Base-by-base conservation (phyloP, 2,797 vertebrate genomes). In the Pteronotus mesoamericanus region DNA sequence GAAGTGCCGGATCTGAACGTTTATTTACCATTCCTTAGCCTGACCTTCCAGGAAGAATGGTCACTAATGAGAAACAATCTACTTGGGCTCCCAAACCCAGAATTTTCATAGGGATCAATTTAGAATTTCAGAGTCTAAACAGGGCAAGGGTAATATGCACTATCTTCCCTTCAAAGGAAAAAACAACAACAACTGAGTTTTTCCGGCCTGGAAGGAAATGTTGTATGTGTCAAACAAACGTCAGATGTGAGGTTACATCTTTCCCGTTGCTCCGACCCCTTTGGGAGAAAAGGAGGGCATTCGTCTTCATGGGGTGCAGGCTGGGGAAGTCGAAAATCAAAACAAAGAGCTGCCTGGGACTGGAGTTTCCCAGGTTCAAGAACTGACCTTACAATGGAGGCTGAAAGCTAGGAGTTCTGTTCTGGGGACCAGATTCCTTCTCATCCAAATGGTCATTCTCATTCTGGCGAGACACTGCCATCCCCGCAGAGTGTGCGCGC, bases 51-150 rank as follows among this genome's bases (percentile, higher is more conserved):
- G 95, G 96, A 96, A 97, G 97, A 96, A 93, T 96, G 96, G 96
- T 96, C 92, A 79, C 96, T 98, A 97, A 97, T 96, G 96, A 97
- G 96, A 97, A 98, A 97, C 97, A 98, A 97, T 78, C 96, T 69
- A 55, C 89, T 82, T 74, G 59, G 85, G 64, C 57, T 95, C 72
- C 72, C 90, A 91, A 93, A 84, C 86, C 89, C 86, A 78, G 89
- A 93, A 96, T 96, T 96, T 95, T 83, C 96, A 91, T 84, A 90
- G 74, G 79, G 79, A 96, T 93, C 95, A 80, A 96, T 89, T 92
- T 57, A 91, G 93, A 78, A 90, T 96, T 96, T 92, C 89, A 68
- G 66, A 44, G 48, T 82, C 88, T 84, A 92, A 92, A 93, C 32
- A 95, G 55, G 55, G 91, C 80, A 51, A 97, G 83, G 32, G n/a